Evolutionary conservation across 2,113 vertebrate genomes (phyloP).

Genomic region (Benitochromis conjunctus): DNA sequence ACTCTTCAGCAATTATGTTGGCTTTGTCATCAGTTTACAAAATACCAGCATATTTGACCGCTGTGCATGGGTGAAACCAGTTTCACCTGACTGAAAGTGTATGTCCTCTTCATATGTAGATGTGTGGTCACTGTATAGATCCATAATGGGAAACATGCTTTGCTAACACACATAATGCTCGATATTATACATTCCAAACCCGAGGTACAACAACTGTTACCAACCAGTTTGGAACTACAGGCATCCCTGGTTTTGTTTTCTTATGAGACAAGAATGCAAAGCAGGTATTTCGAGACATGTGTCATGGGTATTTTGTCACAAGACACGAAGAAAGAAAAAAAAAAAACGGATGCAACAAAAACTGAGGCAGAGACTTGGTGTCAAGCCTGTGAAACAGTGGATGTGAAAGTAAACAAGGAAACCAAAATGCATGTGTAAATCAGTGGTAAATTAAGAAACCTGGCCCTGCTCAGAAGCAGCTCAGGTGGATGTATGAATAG

Average conservation of each 20-base stretch:
- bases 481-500: neutral
- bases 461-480: neutral
- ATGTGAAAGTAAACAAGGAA: neutral
- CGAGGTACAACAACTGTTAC: neutral
- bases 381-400: neutral
- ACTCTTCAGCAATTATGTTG: neutral
- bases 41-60: constrained; percentile 17
- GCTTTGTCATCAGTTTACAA: constrained; percentile 18
- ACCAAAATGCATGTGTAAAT: neutral
- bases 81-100: constrained; percentile 13
- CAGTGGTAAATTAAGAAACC: neutral
- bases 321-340: fast-evolving
- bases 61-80: constrained; percentile 51
- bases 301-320: neutral
- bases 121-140: neutral
- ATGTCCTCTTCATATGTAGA: neutral
- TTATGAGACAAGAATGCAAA: neutral
- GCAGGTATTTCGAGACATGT: neutral
- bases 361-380: neutral
- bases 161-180: neutral
- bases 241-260: neutral
- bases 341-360: neutral
- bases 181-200: neutral
- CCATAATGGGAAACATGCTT: neutral
- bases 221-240: neutral